Percentiles rank a stretch among this genome's conserved stretches.
phyloP scores from a whole-genome alignment of 2,113 vertebrate genomes.

The Mesitornis unicolor region DNA sequence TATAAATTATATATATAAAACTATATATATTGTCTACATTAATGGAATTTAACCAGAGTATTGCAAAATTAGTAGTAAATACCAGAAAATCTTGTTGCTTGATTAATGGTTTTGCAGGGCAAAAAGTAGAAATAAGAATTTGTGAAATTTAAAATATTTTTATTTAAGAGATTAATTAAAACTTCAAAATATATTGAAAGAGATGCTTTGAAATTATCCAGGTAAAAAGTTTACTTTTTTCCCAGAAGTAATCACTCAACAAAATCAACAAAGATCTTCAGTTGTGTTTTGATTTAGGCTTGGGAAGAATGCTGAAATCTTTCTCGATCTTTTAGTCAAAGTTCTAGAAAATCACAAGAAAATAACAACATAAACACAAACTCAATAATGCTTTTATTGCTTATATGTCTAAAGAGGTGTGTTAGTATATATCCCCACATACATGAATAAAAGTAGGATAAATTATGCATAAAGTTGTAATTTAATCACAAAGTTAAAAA shows the following conservation, averaged over 20 bases:
- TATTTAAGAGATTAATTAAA: background rate
- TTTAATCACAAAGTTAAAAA: background rate
- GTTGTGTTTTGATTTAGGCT: background rate
- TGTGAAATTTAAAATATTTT: background rate
- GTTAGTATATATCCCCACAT: background rate
- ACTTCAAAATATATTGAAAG: background rate
- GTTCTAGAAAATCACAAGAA: background rate
- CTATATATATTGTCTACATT: background rate
- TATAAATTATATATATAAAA: no score
- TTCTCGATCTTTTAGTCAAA: background rate
- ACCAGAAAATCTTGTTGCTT: background rate
- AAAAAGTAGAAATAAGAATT: background rate
- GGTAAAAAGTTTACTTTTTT: background rate
- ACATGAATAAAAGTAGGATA: background rate
- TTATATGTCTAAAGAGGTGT: accelerated
- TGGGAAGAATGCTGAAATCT: background rate
- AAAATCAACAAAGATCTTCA: background rate
- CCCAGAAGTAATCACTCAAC: background rate
- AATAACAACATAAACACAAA: background rate
- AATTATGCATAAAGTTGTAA: background rate
- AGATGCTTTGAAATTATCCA: background rate
- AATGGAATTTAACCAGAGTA: background rate
- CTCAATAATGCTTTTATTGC: background rate
- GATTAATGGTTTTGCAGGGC: background rate
- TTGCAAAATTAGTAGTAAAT: background rate